These are phyloP conservation scores for Echiichthys vipera DNA, from an alignment of 2,797 vertebrate genomes.

Conservation along the genomic window DNA sequence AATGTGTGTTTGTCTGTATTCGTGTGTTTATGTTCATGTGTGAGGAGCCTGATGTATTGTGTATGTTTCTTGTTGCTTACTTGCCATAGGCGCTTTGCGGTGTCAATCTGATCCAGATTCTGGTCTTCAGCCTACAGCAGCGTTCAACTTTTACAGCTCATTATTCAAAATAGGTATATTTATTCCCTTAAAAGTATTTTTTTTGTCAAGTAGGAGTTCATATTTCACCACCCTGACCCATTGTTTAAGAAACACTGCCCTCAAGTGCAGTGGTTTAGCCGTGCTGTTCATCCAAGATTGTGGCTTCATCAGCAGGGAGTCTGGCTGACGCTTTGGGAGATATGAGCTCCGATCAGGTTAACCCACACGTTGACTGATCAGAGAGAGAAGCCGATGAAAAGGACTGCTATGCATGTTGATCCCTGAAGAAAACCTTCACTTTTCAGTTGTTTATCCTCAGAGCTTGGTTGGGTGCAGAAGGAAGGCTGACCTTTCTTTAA, in stretches of 20 bases:
- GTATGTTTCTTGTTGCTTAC: constrained; percentile 19
- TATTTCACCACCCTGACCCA: constrained; percentile 25
- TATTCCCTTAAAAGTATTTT: constrained; percentile 18
- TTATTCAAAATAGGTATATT: constrained; percentile 28
- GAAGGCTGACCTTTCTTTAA: constrained; percentile 21
- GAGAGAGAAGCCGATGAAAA: constrained; percentile 38
- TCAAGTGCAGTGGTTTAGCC: constrained; percentile 60
- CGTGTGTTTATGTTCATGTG: constrained; percentile 8
- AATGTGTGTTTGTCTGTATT: background rate
- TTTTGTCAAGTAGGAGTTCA: constrained; percentile 19
- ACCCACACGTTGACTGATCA: constrained; percentile 43
- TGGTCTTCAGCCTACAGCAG: constrained; percentile 22
- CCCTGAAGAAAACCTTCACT: constrained; percentile 49
- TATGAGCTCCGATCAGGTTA: constrained; percentile 45
- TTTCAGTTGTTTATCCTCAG: constrained; percentile 40
- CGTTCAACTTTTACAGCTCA: constrained; percentile 33
- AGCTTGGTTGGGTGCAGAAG: constrained; percentile 15
- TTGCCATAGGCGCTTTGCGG: constrained; percentile 12
- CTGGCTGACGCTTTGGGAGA: constrained; percentile 33
- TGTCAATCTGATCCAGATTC: constrained; percentile 3
- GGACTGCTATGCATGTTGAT: constrained; percentile 24
- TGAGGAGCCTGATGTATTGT: constrained; percentile 6
- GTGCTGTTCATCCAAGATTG: constrained; percentile 42
- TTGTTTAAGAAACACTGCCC: constrained; percentile 70
- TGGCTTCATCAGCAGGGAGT: constrained; percentile 38